Conservation (phyloP, 2,797 vertebrate genomes). For the Buphagus erythrorhynchus region DNA sequence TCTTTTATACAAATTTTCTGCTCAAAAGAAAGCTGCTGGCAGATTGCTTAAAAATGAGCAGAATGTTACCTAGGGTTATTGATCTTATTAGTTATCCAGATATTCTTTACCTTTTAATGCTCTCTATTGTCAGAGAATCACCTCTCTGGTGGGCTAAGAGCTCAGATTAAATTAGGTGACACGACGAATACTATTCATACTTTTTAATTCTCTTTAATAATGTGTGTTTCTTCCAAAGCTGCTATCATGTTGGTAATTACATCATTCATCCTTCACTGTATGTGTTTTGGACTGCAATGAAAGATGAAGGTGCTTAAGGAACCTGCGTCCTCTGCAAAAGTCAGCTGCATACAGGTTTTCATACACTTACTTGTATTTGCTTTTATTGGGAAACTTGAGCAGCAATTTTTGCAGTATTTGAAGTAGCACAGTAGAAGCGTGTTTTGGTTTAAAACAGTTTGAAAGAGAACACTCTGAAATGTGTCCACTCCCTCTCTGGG, state of each 20-base stretch:
- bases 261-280: background rate
- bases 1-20: background rate
- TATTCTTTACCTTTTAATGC: background rate
- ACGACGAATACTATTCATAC: background rate
- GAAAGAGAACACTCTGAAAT: background rate
- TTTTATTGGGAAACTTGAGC: conserved; percentile 24
- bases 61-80: background rate
- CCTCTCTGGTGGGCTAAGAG: background rate
- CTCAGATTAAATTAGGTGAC: background rate
- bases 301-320: background rate
- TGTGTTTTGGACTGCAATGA: background rate
- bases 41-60: background rate
- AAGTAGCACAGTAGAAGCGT: background rate
- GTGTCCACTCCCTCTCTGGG: background rate
- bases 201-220: background rate
- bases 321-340: background rate
- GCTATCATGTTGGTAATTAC: background rate
- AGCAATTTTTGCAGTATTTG: conserved; percentile 31
- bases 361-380: background rate
- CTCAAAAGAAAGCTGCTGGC: background rate
- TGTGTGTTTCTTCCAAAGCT: background rate
- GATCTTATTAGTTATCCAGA: background rate
- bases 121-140: background rate
- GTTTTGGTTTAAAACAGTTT: background rate
- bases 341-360: background rate